A percentile compares a stretch with the other conserved stretches of the same genome.
Evolutionary conservation across 1,140 invertebrate species (phyloP).

Genomic region (Tenebrio molitor): DNA sequence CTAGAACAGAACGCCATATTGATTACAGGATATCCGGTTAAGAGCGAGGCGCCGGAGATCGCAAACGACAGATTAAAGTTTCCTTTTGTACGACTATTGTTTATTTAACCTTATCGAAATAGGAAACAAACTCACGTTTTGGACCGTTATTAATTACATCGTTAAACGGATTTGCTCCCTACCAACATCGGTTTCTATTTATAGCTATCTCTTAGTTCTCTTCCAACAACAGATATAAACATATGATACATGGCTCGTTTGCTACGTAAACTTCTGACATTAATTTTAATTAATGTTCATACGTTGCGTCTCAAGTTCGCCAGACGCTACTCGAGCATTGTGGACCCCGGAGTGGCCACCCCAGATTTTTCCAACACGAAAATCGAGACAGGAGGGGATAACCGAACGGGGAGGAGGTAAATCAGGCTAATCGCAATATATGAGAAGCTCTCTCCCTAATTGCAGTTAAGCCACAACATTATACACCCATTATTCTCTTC

Average conservation of each 20-base stretch:
- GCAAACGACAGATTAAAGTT: constrained; percentile 48
- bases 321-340: not conserved
- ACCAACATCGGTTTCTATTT: constrained; percentile 32
- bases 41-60: constrained; percentile 43
- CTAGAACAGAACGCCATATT: constrained; percentile 37
- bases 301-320: constrained; percentile 17
- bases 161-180: constrained; percentile 53
- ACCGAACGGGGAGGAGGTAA: no score
- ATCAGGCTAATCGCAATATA: no score
- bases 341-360: not conserved
- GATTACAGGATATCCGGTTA: constrained; percentile 46
- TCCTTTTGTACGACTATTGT: constrained; percentile 47
- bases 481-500: no score
- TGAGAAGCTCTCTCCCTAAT: no score
- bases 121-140: constrained; percentile 51
- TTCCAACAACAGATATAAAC: constrained; percentile 38
- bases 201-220: constrained; percentile 35
- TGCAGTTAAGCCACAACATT: no score
- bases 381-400: no score
- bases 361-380: no score
- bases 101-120: constrained; percentile 53
- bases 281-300: constrained; percentile 45
- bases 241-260: constrained; percentile 40
- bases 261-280: constrained; percentile 36
- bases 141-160: constrained; percentile 53